Conservation (phyloP, 2,113 vertebrate genomes). For the Genyomyrus donnyi region DNA sequence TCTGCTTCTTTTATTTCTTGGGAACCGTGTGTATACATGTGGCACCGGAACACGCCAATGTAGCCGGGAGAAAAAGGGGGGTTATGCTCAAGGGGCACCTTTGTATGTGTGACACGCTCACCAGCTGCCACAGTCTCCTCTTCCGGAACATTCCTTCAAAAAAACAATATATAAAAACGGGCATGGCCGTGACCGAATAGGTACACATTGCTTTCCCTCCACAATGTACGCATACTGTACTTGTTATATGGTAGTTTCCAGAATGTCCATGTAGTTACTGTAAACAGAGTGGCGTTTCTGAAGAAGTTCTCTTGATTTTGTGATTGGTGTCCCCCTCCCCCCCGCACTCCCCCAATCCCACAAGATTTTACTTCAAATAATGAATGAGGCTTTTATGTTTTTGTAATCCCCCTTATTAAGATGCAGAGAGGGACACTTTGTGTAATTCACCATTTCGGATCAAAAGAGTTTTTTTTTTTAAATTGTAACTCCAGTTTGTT, state of each 20-base stretch:
- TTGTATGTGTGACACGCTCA: neutral
- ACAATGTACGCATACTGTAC: neutral
- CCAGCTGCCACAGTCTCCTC: neutral
- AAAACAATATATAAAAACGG: neutral
- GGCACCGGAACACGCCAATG: neutral
- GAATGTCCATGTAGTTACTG: neutral
- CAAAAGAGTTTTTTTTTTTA: neutral
- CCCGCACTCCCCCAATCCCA: neutral
- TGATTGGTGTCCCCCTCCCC: neutral
- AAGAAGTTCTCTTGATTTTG: neutral
- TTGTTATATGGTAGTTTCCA: neutral
- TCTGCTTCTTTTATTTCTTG: neutral
- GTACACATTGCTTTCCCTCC: neutral
- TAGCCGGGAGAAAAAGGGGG: neutral
- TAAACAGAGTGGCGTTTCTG: neutral
- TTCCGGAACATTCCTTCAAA: neutral
- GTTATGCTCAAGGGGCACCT: neutral
- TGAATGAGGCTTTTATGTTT: constrained; percentile 8
- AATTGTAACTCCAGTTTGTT: neutral
- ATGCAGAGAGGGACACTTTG: neutral
- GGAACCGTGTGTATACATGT: neutral
- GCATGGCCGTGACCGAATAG: neutral
- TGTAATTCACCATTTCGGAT: neutral
- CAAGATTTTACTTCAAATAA: constrained; percentile 6
- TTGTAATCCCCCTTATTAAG: neutral